Evolutionary conservation across 2,797 vertebrate species (phyloP), one percentile per base, ranked within the genome.

Genomic region (Hapalemur alaotrensis): DNA sequence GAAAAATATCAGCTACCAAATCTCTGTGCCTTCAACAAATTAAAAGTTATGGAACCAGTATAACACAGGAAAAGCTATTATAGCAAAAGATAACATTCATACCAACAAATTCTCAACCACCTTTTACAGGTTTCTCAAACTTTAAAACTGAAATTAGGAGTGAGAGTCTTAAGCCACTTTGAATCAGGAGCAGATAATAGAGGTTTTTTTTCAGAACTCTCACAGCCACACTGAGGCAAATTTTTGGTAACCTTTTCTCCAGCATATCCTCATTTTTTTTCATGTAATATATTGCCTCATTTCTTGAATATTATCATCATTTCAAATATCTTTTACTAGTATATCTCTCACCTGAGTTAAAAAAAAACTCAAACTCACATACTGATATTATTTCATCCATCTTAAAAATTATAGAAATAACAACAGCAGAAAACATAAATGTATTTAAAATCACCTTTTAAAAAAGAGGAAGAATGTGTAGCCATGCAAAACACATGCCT

Each of bases 1-100:
- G 88, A 94, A 96, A 96, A 95, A 61, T 93, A 91, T 76, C 52
- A 93, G 11, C 30, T 17, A 91, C n/a, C n/a, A 89, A 96, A 91
- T 67, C 32, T 50, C 52, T 76, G 4, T 83, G 28, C 25, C 14
- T 67, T 91, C 43, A 91, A 50, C 28, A 91, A 91, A 88, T 87
- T 57, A 35, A 79, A 38, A 59, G 4, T 95, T 91, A 78, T 89
- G 14, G 35, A 94, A 95, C 86, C 43, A 86, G 69, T 30, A 23
- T 59, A 92, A 88, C 15, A 75, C 14, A 84, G 25, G 17, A 38
- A 18, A 87, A 73, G 46, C 23, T 63, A 25, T 43, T 85, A 50
- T 32, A 85, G 9, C 35, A 85, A 92, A 90, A 41, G 0, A 69
- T 89, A 61, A 30, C 10, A 92, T 38, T 57, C 13, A 32, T 35